Conservation (phyloP, 1,140 invertebrate genomes). For the Thalassaphorura encarpata region DNA sequence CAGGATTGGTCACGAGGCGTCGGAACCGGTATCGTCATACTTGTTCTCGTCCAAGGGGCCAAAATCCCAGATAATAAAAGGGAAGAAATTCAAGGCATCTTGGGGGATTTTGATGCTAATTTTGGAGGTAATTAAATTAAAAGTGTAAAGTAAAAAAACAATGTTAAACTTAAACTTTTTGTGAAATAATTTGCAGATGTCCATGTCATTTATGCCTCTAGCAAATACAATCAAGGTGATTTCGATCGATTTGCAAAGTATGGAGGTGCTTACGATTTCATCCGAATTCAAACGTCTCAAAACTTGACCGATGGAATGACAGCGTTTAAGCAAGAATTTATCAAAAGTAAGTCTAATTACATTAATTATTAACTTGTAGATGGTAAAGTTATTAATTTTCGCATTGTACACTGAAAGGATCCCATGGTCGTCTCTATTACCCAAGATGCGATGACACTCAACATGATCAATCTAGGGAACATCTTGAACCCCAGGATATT, state of each 20-base stretch:
- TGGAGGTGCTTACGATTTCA: slow-evolving; percentile 2
- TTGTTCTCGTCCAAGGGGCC: slow-evolving; percentile 23
- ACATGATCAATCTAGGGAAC: slow-evolving; percentile 18
- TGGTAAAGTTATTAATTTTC: neutral
- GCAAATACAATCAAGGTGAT: slow-evolving; percentile 11
- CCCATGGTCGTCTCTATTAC: slow-evolving; percentile 19
- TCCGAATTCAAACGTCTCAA: slow-evolving; percentile 7
- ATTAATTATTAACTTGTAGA: neutral
- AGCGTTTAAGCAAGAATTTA: slow-evolving; percentile 8
- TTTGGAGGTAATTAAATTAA: slow-evolving; percentile 20
- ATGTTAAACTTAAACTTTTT: too few relatives aligned
- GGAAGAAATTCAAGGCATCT: slow-evolving; percentile 5
- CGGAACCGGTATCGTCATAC: slow-evolving; percentile 17
- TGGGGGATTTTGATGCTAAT: slow-evolving; percentile 1
- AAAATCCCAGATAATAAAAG: slow-evolving; percentile 10
- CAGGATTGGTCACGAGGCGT: slow-evolving; percentile 1
- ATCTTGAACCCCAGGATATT: neutral
- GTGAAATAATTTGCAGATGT: slow-evolving; percentile 17
- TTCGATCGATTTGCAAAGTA: slow-evolving; percentile 5
- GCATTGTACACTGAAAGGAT: too few relatives aligned
- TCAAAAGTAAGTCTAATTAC: slow-evolving; percentile 19
- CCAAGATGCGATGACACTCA: slow-evolving; percentile 13
- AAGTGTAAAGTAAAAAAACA: too few relatives aligned
- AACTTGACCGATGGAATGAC: slow-evolving; percentile 14
- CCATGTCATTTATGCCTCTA: slow-evolving; percentile 18